Percentiles rank a stretch among this genome's conserved stretches.
Conservation (phyloP, 2,888 invertebrate genomes). For the Eupithecia subumbrata region DNA sequence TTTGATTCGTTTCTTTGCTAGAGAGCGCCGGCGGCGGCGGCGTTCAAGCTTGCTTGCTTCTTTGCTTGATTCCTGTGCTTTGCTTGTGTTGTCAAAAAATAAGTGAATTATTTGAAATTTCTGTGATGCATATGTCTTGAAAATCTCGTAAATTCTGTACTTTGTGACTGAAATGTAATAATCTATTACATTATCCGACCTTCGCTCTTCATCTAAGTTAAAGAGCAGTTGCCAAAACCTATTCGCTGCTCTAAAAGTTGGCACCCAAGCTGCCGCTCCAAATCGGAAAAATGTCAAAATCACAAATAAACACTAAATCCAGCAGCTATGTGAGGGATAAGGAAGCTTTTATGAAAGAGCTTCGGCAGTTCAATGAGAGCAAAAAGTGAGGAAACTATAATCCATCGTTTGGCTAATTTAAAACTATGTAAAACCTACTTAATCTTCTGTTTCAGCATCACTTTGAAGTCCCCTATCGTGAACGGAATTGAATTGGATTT, state of each 20-base stretch:
- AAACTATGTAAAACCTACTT: not conserved
- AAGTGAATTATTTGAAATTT: not conserved
- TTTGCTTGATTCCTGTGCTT: not conserved
- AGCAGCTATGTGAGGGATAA: constrained; percentile 91
- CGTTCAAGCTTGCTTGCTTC: not conserved
- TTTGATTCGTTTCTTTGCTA: not conserved
- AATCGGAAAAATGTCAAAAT: constrained; percentile 72
- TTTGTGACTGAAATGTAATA: constrained; percentile 10
- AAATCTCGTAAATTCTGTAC: constrained; percentile 19
- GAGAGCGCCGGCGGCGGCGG: not conserved
- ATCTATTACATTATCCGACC: not conserved
- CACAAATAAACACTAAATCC: constrained; percentile 81
- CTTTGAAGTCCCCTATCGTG: constrained; percentile 86
- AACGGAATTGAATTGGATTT: constrained; percentile 97
- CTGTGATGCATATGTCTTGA: not conserved
- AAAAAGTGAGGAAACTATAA: constrained; percentile 89
- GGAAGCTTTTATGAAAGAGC: constrained; percentile 91
- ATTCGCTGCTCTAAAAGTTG: not conserved
- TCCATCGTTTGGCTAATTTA: not conserved
- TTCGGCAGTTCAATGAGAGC: constrained; percentile 95
- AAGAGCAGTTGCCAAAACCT: not conserved
- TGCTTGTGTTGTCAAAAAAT: too few relatives aligned
- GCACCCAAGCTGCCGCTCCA: constrained; percentile 31
- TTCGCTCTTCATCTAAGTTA: not conserved
- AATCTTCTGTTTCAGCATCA: constrained; percentile 83